Base-by-base conservation (phyloP, 2,113 vertebrate species). In the Atherinomorus stipes region DNA sequence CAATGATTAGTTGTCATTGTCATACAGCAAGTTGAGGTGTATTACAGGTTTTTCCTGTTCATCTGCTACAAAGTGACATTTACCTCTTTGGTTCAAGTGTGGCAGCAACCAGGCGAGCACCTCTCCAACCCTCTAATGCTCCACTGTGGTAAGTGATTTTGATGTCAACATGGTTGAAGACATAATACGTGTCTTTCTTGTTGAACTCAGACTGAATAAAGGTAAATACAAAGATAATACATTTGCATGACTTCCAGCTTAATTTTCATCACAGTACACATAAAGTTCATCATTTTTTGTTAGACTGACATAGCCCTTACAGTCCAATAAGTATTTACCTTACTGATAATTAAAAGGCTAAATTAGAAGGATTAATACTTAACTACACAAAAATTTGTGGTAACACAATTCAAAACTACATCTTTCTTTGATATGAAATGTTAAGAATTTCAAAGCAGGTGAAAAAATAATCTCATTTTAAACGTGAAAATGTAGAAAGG, bases 91-190 rank as follows among this genome's bases (percentile, higher is more conserved):
- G 98, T 89, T 99, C 96, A 85, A 99, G 93, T 65, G 96, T 98
- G 72, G 98, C 98, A 86, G 95, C 94, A 66, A 99, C 98, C 42
- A 99, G 90, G 87, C 98, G 95, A 87, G 96, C 93, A 45, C 95
- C 96, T 62, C 72, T 92, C 92, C 96, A 96, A 62, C 93, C 96
- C 13, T 93, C 93, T 12, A 86, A 80, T 57, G 91, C 92, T 77
- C 96, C 97, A 52, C 93, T 92, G 86, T 99, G 98, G 91, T 96
- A 99, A 40, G 85, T 85, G 78, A 99, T 97, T 78, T 89, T 96
- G 85, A 99, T 99, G 84, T 98, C 97, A 83, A 99, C 95, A 0
- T 99, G 98, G 87, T 99, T 99, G 92, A 99, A 99, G 81, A 99
- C 90, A 69, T 99, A 99, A 86, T 93, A 99, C 0, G 96, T 98